Conservation (phyloP, 2,888 invertebrate genomes). For the Neocrepidodera transversa region DNA sequence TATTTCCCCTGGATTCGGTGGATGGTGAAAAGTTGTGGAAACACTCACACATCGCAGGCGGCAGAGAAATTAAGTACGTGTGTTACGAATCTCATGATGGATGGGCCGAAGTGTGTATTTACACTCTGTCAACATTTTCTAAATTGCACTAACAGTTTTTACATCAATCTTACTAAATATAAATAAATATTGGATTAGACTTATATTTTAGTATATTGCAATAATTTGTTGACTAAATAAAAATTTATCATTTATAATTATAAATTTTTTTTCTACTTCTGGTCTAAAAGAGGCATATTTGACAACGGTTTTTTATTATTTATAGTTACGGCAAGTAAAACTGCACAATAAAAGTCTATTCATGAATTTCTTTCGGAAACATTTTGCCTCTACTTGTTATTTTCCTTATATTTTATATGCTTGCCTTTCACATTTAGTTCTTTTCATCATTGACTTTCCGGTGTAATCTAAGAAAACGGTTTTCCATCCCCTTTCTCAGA, state of each 20-base stretch:
- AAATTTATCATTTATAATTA: too few species aligned
- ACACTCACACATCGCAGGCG: constrained; percentile 20
- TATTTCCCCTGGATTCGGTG: constrained; percentile 37
- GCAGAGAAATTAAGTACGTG: constrained; percentile 17
- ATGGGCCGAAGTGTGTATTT: constrained; percentile 6
- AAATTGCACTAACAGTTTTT: too few species aligned
- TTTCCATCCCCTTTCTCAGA: constrained; percentile 41
- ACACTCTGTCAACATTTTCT: too few species aligned
- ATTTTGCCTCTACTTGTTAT: constrained; percentile 33
- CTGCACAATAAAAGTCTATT: constrained; percentile 18
- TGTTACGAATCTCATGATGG: constrained; percentile 24
- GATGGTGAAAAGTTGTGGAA: constrained; percentile 35
- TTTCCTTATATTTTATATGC: constrained; percentile 39
- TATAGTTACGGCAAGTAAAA: constrained; percentile 14
- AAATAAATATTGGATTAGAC: too few species aligned
- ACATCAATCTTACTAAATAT: too few species aligned
- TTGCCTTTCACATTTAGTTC: constrained; percentile 43
- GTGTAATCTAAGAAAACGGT: constrained; percentile 52
- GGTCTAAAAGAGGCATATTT: not conserved
- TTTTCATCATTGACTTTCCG: constrained; percentile 55
- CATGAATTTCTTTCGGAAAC: constrained; percentile 28
- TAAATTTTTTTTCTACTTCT: too few species aligned
- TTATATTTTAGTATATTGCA: too few species aligned
- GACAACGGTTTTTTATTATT: constrained; percentile 12
- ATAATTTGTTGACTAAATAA: too few species aligned